phyloP scores from a whole-genome alignment of 2,797 vertebrate genomes.

The Pyrocephalus nanus region DNA sequence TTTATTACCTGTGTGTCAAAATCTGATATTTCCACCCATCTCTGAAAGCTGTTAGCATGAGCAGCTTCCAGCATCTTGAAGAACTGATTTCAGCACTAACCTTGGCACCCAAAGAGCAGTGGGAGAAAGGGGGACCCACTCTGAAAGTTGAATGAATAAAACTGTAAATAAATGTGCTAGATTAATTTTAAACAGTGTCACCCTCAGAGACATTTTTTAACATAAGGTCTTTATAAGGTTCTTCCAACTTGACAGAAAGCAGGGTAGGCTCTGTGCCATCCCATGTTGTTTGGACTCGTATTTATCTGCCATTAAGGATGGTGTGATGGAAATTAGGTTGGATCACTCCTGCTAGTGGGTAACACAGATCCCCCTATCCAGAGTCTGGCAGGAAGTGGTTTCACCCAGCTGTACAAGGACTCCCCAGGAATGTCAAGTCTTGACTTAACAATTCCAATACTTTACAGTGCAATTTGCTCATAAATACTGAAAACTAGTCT shows the following conservation, averaged over 20 bases:
- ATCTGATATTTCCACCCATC: neutral
- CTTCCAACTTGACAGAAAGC: neutral
- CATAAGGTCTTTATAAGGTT: neutral
- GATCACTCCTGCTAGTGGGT: neutral
- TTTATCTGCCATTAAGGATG: neutral
- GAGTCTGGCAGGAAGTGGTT: accelerated
- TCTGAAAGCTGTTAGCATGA: neutral
- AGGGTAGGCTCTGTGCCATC: neutral
- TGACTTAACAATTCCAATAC: neutral
- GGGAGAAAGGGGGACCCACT: neutral
- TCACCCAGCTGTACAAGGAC: neutral
- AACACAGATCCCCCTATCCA: neutral
- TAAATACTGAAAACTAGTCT: neutral
- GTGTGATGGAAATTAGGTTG: neutral
- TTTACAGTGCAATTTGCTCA: neutral
- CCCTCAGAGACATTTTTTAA: neutral
- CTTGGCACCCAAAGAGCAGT: neutral
- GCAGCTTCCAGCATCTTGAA: accelerated
- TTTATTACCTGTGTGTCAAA: neutral
- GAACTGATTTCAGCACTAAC: neutral
- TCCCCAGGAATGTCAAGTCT: neutral
- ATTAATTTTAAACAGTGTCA: neutral
- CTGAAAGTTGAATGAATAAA: neutral
- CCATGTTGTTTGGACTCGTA: accelerated
- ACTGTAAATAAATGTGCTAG: neutral